Evolutionary conservation across 2,113 vertebrate genomes (phyloP).

Genomic region (Malurus alboscapulatus): DNA sequence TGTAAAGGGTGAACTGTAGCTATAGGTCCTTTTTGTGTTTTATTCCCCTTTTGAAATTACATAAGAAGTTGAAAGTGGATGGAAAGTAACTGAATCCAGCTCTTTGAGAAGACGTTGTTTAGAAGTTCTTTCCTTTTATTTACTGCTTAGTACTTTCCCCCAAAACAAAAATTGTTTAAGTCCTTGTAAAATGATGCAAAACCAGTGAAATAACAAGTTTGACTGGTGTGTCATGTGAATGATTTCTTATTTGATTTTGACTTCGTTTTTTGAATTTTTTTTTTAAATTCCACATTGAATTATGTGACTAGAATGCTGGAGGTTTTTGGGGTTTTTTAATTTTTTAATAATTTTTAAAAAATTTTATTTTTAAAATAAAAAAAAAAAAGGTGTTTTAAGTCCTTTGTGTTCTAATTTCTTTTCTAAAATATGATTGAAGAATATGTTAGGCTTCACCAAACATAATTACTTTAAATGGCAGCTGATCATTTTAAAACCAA

Average conservation of each 20-base stretch:
- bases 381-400: not conserved
- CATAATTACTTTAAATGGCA: not conserved
- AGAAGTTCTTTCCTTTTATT: not conserved
- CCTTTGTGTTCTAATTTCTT: not conserved
- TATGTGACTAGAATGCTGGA: not conserved
- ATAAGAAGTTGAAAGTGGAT: not conserved
- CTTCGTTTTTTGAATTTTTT: not conserved
- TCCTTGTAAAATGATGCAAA: not conserved
- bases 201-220: not conserved
- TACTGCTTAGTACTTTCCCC: not conserved
- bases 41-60: not conserved
- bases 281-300: not conserved
- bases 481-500: not conserved
- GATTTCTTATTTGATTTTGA: not conserved
- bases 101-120: not conserved
- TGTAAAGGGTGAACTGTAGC: not conserved
- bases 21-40: not conserved
- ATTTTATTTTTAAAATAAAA: too few relatives aligned
- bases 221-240: not conserved
- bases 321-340: accelerated
- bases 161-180: not conserved
- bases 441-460: not conserved
- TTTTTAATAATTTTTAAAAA: not conserved
- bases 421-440: not conserved
- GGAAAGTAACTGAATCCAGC: not conserved